Evolutionary conservation across 2,797 vertebrate species (phyloP).

Genomic region (Melanotaenia pygmaea): DNA sequence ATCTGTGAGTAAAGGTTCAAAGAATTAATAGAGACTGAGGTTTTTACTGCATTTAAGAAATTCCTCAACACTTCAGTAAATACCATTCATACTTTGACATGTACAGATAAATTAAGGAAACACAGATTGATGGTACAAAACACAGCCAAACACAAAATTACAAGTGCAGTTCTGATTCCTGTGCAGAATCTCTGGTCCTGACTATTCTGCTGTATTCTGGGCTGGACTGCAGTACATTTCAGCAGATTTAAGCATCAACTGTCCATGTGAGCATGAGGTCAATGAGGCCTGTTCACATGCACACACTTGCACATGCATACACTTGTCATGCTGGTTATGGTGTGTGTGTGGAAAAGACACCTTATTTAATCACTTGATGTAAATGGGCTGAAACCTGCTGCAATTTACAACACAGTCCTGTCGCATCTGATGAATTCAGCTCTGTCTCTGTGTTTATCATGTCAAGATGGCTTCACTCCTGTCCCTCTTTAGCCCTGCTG

Average conservation of each 20-base stretch:
- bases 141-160: not conserved
- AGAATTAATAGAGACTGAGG: not conserved
- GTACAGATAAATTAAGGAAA: not conserved
- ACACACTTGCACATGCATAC: not conserved
- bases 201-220: conserved; percentile 9
- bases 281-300: conserved; percentile 41
- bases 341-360: conserved; percentile 66
- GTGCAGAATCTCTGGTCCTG: not conserved
- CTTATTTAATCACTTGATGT: conserved; percentile 80
- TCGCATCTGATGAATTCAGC: conserved; percentile 73
- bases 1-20: not conserved
- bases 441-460: conserved; percentile 78
- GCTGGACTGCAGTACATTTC: conserved; percentile 16
- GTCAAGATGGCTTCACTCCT: conserved; percentile 73
- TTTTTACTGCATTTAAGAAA: not conserved
- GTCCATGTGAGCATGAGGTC: conserved; percentile 41
- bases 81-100: not conserved
- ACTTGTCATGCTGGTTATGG: conserved; percentile 14
- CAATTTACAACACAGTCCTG: conserved; percentile 73
- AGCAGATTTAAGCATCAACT: conserved; percentile 47
- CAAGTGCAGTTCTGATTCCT: not conserved
- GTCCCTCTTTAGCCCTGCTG: conserved; percentile 67
- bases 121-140: not conserved
- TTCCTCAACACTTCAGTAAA: not conserved
- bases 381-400: conserved; percentile 72